Conservation (phyloP, 2,888 invertebrate species). For the Molorchus minor region DNA sequence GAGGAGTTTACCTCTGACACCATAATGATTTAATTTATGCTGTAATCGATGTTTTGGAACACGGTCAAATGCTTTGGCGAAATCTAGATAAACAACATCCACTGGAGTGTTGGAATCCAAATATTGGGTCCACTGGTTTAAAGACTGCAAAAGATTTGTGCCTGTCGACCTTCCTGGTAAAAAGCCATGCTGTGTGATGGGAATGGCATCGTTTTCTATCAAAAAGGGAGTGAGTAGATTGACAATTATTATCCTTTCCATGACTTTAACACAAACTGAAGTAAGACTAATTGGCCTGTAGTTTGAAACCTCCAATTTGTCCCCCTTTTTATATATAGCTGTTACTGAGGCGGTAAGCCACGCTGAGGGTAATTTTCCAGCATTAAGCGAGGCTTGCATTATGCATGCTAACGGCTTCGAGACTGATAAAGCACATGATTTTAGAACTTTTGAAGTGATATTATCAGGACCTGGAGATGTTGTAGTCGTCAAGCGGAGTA, state of each 20-base stretch:
- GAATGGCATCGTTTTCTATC: background rate
- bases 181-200: conserved; percentile 1
- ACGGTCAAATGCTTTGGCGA: conserved; percentile 8
- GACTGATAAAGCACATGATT: too few relatives aligned
- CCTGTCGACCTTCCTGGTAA: background rate
- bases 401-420: too few relatives aligned
- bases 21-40: background rate
- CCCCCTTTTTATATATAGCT: conserved; percentile 1
- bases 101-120: background rate
- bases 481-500: too few relatives aligned
- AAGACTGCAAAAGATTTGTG: background rate
- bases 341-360: conserved; percentile 2
- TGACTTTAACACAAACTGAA: background rate
- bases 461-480: too few relatives aligned
- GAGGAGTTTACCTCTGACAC: background rate
- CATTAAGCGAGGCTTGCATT: too few relatives aligned
- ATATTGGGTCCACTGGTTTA: background rate
- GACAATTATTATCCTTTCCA: background rate
- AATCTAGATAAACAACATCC: conserved; percentile 7
- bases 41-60: background rate
- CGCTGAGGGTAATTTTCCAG: too few relatives aligned
- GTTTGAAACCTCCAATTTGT: background rate
- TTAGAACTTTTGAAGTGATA: too few relatives aligned
- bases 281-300: background rate
- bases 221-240: too few relatives aligned